A percentile compares a stretch with the other conserved stretches of the same genome.
These are phyloP conservation scores for Mormyrops boulengeri DNA, from an alignment of 2,797 vertebrate genomes.

Conservation along the genomic window DNA sequence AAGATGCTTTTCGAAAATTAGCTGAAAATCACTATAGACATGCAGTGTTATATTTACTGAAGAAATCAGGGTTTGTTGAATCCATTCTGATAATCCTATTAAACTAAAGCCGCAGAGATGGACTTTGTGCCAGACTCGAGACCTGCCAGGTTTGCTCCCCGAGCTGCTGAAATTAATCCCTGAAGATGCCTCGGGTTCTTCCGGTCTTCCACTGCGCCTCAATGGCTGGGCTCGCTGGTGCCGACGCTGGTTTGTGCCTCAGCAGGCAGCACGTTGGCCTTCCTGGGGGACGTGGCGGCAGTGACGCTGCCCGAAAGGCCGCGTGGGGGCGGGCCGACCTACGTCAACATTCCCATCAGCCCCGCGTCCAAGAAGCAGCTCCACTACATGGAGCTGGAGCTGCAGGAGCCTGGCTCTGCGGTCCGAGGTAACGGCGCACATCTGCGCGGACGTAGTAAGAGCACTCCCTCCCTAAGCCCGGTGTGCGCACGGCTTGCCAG, in stretches of 20 bases:
- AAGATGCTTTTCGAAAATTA: not conserved
- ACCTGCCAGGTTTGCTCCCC: not conserved
- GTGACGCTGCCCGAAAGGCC: constrained; percentile 37
- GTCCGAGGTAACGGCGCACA: constrained; percentile 61
- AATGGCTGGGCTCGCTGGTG: not conserved
- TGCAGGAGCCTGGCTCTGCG: constrained; percentile 54
- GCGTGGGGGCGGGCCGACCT: constrained; percentile 56
- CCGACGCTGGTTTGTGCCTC: constrained; percentile 6
- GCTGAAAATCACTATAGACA: not conserved
- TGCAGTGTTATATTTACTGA: not conserved
- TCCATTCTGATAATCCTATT: not conserved
- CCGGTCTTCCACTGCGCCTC: not conserved
- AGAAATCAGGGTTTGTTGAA: not conserved
- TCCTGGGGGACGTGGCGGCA: constrained; percentile 36
- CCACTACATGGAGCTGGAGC: constrained; percentile 74
- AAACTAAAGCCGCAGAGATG: not conserved
- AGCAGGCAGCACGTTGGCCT: constrained; percentile 55
- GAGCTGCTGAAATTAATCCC: not conserved
- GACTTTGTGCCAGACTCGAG: not conserved
- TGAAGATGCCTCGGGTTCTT: not conserved
- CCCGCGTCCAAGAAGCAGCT: constrained; percentile 65
- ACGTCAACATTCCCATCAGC: constrained; percentile 78
- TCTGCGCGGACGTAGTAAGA: constrained; percentile 30
- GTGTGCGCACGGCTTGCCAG: not conserved
- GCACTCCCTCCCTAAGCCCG: constrained; percentile 10